Evolutionary conservation across 1,140 invertebrate genomes (phyloP).

Genomic region (Achroia grisella): DNA sequence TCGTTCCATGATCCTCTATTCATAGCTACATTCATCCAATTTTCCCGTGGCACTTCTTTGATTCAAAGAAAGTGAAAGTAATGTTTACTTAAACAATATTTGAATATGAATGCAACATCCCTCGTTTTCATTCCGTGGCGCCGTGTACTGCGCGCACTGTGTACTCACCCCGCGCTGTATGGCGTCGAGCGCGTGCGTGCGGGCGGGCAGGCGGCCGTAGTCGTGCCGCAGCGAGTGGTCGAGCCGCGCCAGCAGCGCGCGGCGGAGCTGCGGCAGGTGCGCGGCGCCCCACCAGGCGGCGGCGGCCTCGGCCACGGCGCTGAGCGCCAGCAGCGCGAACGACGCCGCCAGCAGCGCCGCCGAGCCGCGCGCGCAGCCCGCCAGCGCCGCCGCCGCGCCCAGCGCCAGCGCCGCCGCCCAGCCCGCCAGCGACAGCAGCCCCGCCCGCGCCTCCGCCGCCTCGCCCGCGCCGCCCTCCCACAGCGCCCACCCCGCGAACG

Average conservation of each 20-base stretch:
- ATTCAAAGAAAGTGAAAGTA: too few relatives aligned
- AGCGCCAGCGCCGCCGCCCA: conserved; percentile 42
- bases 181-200: conserved; percentile 42
- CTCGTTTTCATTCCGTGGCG: too few relatives aligned
- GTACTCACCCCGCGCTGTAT: conserved; percentile 50
- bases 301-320: conserved; percentile 41
- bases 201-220: conserved; percentile 35
- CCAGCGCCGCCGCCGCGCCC: conserved; percentile 33
- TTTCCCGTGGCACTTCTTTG: too few relatives aligned
- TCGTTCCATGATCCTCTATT: too few relatives aligned
- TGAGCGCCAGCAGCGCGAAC: conserved; percentile 39
- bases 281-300: conserved; percentile 54
- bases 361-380: conserved; percentile 34
- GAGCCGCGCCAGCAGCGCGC: conserved; percentile 36
- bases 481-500: conserved; percentile 42
- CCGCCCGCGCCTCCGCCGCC: conserved; percentile 34
- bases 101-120: too few relatives aligned
- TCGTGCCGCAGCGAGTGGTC: conserved; percentile 37
- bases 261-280: conserved; percentile 35
- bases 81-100: too few relatives aligned
- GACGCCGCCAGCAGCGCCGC: conserved; percentile 41
- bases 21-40: too few relatives aligned
- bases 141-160: too few relatives aligned
- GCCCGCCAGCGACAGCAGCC: conserved; percentile 35
- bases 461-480: conserved; percentile 46